Evolutionary conservation across 30 jellyfish, hydroid and myxozoan genomes (phyloP), one percentile per base, ranked within the genome.

Genomic region (Pelagia noctiluca): DNA sequence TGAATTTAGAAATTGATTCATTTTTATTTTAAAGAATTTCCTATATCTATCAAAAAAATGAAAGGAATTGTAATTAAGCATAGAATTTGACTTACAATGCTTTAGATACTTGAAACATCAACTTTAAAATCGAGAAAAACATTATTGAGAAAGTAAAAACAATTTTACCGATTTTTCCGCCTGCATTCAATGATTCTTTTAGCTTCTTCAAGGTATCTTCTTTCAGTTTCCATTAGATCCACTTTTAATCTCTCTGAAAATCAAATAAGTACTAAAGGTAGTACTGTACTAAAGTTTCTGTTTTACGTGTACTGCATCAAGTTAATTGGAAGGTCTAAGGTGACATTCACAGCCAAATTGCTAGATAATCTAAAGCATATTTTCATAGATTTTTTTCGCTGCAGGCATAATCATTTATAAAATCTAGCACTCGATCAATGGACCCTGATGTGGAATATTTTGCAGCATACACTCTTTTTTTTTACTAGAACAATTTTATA

Each of bases 231-330:
- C 18, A 26, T 30, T 2, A 85, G 16, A 3, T 26, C 37, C 35
- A 74, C 64, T 62, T 50, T 79, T 3, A 87, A 63, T 32, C 78
- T 54, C 70, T 68, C 89, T 74, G 96, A n/a, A n/a, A 0, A 46
- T 7, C 33, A 29, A 0, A 22, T 1, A 77, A 60, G 13, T 18
- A 42, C 25, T 25, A 46, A 23, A 46, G 75, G 36, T 19, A n/a
- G 28, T 25, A 34, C 31, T 4, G 75, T 16, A 3, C 31, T 16
- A 8, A 28, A 34, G 75, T 18, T 35, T 36, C 23, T 34, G n/a
- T n/a, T n/a, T n/a, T n/a, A n/a, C n/a, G n/a, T n/a, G n/a, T n/a
- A n/a, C n/a, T n/a, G n/a, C n/a, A n/a, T n/a, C n/a, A n/a, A n/a
- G n/a, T n/a, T n/a, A n/a, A n/a, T n/a, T 16, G 12, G 16, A 16